Conservation (phyloP, 2,797 vertebrate genomes). For the Anguilla anguilla region DNA sequence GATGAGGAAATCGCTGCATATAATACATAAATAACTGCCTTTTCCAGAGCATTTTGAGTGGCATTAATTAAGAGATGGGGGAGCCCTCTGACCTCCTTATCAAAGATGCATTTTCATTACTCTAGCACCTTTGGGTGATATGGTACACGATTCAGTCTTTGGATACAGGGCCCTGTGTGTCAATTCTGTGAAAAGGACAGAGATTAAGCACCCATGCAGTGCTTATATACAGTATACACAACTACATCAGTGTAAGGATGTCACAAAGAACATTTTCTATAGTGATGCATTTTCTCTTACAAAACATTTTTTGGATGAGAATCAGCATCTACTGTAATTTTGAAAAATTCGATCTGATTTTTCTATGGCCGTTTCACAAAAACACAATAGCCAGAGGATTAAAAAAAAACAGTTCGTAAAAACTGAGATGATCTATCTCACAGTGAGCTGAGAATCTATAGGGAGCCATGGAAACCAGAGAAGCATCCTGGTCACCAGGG, state of each 20-base stretch:
- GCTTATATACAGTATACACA: neutral
- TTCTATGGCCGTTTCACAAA: constrained; percentile 38
- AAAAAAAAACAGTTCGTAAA: neutral
- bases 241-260: neutral
- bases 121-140: neutral
- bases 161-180: neutral
- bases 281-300: neutral
- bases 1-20: neutral
- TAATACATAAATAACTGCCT: neutral
- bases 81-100: constrained; percentile 8
- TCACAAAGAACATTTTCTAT: neutral
- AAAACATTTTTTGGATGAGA: neutral
- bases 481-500: neutral
- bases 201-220: neutral
- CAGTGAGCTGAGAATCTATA: neutral
- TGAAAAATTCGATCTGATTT: constrained; percentile 24
- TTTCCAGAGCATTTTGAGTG: constrained; percentile 1
- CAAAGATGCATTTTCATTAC: constrained; percentile 8
- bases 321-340: neutral
- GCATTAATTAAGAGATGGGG: constrained; percentile 20
- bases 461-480: neutral
- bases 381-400: constrained; percentile 32
- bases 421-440: neutral
- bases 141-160: neutral
- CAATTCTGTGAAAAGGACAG: neutral